These are phyloP conservation scores for Sebastes minor DNA, from an alignment of 2,797 vertebrate species.

Conservation along the genomic window DNA sequence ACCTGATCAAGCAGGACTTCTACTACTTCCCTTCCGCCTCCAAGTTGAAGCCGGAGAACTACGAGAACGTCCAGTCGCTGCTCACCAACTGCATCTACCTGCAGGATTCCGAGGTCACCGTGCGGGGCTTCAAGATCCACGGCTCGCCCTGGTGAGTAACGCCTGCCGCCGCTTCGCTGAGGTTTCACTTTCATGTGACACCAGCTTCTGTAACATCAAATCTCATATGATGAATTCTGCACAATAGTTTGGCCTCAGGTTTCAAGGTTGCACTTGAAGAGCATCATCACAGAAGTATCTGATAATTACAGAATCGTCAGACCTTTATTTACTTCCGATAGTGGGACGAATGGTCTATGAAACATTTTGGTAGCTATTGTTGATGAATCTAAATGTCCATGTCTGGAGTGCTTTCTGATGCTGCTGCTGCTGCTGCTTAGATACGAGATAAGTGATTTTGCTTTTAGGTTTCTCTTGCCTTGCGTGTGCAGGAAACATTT, in stretches of 20 bases:
- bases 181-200: neutral
- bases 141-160: slow-evolving; percentile 96
- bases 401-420: neutral
- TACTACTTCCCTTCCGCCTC: slow-evolving; percentile 97
- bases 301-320: neutral
- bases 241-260: neutral
- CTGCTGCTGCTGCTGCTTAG: neutral
- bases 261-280: neutral
- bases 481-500: neutral
- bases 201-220: neutral
- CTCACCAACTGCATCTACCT: slow-evolving; percentile 99
- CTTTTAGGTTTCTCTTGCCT: neutral
- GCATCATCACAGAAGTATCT: neutral
- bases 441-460: neutral
- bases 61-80: slow-evolving; percentile 95
- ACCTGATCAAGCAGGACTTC: slow-evolving; percentile 98
- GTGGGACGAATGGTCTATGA: neutral
- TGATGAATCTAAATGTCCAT: neutral
- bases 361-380: neutral
- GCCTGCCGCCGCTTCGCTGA: accelerated
- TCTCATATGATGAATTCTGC: neutral
- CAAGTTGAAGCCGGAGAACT: slow-evolving; percentile 95
- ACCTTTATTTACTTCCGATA: neutral
- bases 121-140: slow-evolving; percentile 93
- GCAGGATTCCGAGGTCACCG: slow-evolving; percentile 95